Evolutionary conservation across 2,888 invertebrate genomes (phyloP).

Genomic region (Ichneumon xanthorius): DNA sequence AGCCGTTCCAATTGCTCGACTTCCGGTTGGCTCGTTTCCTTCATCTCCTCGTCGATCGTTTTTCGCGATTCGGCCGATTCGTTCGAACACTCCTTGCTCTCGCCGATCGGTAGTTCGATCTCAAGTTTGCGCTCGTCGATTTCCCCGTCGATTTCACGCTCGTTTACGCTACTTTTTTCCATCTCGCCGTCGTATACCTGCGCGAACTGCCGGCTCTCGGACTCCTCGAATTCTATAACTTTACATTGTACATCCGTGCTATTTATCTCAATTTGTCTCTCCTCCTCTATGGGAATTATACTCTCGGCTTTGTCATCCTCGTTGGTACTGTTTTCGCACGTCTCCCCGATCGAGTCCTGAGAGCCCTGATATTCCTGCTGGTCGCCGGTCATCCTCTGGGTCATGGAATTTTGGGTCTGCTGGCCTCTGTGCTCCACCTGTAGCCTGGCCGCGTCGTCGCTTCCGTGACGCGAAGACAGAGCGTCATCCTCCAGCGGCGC

Average conservation of each 20-base stretch:
- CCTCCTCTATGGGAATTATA: constrained; percentile 78
- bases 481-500: constrained; percentile 52
- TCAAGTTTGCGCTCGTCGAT: constrained; percentile 40
- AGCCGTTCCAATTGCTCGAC: constrained; percentile 81
- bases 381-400: constrained; percentile 46
- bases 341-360: constrained; percentile 38
- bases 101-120: constrained; percentile 16
- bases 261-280: constrained; percentile 52
- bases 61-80: constrained; percentile 2
- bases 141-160: constrained; percentile 44
- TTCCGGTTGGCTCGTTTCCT: constrained; percentile 75
- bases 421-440: constrained; percentile 73
- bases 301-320: constrained; percentile 78
- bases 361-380: constrained; percentile 57
- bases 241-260: constrained; percentile 62
- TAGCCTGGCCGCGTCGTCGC: constrained; percentile 50
- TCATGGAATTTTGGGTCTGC: constrained; percentile 70
- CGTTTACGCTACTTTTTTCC: constrained; percentile 51
- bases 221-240: constrained; percentile 70
- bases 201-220: constrained; percentile 61
- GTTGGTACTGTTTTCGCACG: constrained; percentile 41
- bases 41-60: constrained; percentile 40
- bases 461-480: constrained; percentile 47
- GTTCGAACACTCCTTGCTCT: constrained; percentile 52
- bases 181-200: constrained; percentile 67